Percentiles rank a stretch among this genome's conserved stretches.
Conservation (phyloP, 2,797 vertebrate species). For the Cuniculus paca region DNA sequence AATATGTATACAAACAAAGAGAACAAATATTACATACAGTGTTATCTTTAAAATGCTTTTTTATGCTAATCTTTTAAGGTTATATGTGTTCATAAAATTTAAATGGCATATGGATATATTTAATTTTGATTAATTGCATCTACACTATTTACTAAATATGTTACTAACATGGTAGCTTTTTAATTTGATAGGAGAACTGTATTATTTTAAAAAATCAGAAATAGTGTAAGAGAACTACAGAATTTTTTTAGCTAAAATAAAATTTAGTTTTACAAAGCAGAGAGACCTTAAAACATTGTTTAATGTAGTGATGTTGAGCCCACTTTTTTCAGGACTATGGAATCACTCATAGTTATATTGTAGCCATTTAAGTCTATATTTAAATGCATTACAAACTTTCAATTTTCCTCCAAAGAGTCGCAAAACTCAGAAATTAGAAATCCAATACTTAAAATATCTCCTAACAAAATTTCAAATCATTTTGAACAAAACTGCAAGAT, state of each 20-base stretch:
- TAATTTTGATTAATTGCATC: slow-evolving; percentile 44
- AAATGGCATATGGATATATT: not conserved
- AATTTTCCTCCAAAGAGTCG: slow-evolving; percentile 11
- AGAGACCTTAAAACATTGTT: not conserved
- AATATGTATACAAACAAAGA: slow-evolving; percentile 35
- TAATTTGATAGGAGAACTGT: not conserved
- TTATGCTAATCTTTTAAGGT: slow-evolving; percentile 21
- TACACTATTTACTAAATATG: slow-evolving; percentile 62
- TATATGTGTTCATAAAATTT: not conserved
- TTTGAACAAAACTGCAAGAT: slow-evolving; percentile 51
- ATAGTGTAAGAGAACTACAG: not conserved
- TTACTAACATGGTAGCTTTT: slow-evolving; percentile 23
- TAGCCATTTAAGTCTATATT: not conserved
- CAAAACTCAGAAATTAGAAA: slow-evolving; percentile 57
- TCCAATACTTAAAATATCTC: slow-evolving; percentile 53
- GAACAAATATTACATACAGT: not conserved
- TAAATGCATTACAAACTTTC: slow-evolving; percentile 39
- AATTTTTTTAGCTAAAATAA: not conserved
- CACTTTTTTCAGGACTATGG: not conserved
- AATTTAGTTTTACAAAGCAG: slow-evolving; percentile 42
- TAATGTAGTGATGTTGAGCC: not conserved
- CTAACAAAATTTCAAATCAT: slow-evolving; percentile 57
- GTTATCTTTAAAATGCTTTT: slow-evolving; percentile 45
- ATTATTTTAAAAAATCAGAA: not conserved
- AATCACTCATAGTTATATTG: slow-evolving; percentile 5